Conservation (phyloP, 2,113 vertebrate genomes). For the Datnioides undecimradiatus region DNA sequence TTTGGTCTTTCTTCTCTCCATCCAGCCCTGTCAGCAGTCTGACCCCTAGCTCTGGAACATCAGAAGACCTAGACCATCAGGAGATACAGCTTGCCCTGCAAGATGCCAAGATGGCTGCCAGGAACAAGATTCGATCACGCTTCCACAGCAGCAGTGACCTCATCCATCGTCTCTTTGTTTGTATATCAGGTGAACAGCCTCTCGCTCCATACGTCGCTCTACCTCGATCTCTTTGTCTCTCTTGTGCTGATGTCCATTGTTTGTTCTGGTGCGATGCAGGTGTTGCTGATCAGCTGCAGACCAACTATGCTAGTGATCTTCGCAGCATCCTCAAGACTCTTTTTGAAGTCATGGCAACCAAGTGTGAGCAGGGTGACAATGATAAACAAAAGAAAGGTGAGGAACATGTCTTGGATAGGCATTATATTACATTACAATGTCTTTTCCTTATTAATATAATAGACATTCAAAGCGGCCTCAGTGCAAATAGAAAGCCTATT, state of each 20-base stretch:
- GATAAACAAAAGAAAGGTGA: conserved; percentile 92
- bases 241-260: background rate
- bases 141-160: conserved; percentile 97
- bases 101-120: conserved; percentile 85
- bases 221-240: background rate
- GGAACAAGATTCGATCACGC: conserved; percentile 94
- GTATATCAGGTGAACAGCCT: conserved; percentile 92
- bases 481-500: background rate
- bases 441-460: background rate
- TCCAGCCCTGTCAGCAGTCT: conserved; percentile 85
- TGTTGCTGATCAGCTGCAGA: conserved; percentile 98
- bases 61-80: conserved; percentile 86
- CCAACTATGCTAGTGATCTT: conserved; percentile 97
- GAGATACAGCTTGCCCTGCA: conserved; percentile 87
- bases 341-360: conserved; percentile 98
- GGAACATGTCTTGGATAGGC: background rate
- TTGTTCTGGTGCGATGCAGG: conserved; percentile 77
- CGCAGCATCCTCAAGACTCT: conserved; percentile 97
- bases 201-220: background rate
- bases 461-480: background rate
- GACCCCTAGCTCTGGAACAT: conserved; percentile 85
- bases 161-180: conserved; percentile 97
- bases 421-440: background rate
- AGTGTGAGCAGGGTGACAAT: conserved; percentile 90
- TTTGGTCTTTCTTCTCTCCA: background rate